Percentiles rank a stretch among this genome's conserved stretches.
Evolutionary conservation across 2,113 vertebrate species (phyloP).

Genomic region (Machaerirhynchus nigripectus): DNA sequence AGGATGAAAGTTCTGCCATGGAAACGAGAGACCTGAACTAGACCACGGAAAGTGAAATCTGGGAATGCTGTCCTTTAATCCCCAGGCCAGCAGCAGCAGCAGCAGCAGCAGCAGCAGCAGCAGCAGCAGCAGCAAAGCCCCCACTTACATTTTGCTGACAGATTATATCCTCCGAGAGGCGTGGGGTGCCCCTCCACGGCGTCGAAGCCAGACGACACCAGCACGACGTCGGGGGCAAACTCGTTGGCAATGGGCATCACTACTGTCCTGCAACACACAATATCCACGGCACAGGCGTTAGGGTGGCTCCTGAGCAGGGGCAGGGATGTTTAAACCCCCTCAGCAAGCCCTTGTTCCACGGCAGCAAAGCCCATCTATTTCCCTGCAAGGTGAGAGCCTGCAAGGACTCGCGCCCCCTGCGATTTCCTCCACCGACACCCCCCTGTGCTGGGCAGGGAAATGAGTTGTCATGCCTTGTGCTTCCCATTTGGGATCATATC

Average conservation of each 20-base stretch:
- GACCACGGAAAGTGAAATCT: background rate
- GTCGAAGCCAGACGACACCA: slow-evolving; percentile 94
- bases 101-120: no score
- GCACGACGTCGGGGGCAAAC: slow-evolving; percentile 91
- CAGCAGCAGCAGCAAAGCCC: no score
- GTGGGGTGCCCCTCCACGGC: slow-evolving; percentile 92
- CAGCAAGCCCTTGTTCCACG: background rate
- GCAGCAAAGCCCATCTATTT: background rate
- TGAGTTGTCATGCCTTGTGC: rapidly evolving
- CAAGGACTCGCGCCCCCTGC: background rate
- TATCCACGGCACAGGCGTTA: background rate
- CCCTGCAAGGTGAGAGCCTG: background rate
- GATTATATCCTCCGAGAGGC: slow-evolving; percentile 90
- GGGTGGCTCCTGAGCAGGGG: background rate
- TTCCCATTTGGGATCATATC: background rate
- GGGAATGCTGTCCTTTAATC: background rate
- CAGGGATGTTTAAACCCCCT: background rate
- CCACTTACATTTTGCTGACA: slow-evolving; percentile 92
- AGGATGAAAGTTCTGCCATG: background rate
- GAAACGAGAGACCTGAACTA: background rate
- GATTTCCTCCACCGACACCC: background rate
- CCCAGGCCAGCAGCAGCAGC: background rate
- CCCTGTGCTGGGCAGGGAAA: background rate
- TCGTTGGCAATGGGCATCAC: slow-evolving; percentile 95
- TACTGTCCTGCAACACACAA: slow-evolving; percentile 79